phyloP scores from a whole-genome alignment of 2,888 invertebrate species.

The Bellardia bayeri region DNA sequence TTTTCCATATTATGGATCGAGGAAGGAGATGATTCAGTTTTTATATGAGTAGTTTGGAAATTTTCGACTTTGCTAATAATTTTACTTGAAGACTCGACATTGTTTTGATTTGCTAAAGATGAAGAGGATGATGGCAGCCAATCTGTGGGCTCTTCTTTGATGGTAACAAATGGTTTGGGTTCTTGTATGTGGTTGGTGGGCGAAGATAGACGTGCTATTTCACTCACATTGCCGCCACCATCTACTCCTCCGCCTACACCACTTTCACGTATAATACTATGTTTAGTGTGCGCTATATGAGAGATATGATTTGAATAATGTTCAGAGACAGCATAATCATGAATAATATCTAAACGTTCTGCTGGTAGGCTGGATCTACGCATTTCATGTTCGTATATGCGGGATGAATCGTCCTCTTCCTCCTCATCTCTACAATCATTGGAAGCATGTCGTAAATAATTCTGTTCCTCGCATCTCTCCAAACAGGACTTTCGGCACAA shows the following conservation, averaged over 20 bases:
- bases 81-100: conserved; percentile 55
- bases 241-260: conserved; percentile 3
- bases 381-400: conserved; percentile 64
- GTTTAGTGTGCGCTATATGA: conserved; percentile 49
- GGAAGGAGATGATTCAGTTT: conserved; percentile 64
- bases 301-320: conserved; percentile 48
- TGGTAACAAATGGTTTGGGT: conserved; percentile 76
- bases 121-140: conserved; percentile 84
- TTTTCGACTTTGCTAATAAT: conserved; percentile 49
- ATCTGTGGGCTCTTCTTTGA: conserved; percentile 89
- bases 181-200: conserved; percentile 77
- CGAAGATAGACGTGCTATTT: conserved; percentile 66
- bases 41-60: conserved; percentile 75
- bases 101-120: conserved; percentile 45
- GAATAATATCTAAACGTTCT: conserved; percentile 58
- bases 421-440: conserved; percentile 75
- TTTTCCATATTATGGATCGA: conserved; percentile 77
- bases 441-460: conserved; percentile 75
- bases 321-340: conserved; percentile 55
- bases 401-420: conserved; percentile 68
- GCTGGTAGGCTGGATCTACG: conserved; percentile 64
- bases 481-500: conserved; percentile 60
- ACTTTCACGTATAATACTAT: conserved; percentile 48
- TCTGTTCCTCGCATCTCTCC: conserved; percentile 70
- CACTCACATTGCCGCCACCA: conserved; percentile 1